A percentile compares a stretch with the other conserved stretches of the same genome.
Conservation (phyloP, 2,113 vertebrate species). For the Stigmatopora nigra region DNA sequence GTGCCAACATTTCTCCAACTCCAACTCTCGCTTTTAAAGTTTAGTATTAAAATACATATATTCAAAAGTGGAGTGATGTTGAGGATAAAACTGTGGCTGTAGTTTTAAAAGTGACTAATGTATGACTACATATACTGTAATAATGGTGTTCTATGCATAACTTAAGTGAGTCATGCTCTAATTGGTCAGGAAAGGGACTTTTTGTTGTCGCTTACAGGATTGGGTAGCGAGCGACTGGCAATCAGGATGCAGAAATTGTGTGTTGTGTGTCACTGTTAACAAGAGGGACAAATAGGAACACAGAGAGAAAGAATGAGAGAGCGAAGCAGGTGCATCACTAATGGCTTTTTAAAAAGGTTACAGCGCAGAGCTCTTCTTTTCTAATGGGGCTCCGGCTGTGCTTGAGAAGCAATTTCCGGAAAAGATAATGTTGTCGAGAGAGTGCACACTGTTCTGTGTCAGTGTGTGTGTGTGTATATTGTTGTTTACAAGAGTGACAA, state of each 20-base stretch:
- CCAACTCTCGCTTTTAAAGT: too few species aligned
- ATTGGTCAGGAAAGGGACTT: conserved; percentile 49
- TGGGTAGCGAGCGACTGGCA: conserved; percentile 37
- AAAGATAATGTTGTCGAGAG: conserved; percentile 67
- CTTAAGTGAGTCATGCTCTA: conserved; percentile 48
- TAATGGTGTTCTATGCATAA: conserved; percentile 44
- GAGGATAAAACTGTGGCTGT: not conserved
- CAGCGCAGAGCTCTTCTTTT: conserved; percentile 66
- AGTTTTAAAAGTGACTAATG: not conserved
- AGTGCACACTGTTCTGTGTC: conserved; percentile 44
- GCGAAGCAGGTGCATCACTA: conserved; percentile 66
- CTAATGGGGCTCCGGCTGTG: conserved; percentile 71
- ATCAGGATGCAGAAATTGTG: conserved; percentile 37
- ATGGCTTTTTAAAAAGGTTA: conserved; percentile 78
- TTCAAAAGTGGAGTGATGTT: too few species aligned
- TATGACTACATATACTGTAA: not conserved
- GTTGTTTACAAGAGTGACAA: conserved; percentile 55
- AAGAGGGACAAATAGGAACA: conserved; percentile 48
- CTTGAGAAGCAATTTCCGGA: conserved; percentile 72
- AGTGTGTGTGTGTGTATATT: conserved; percentile 22
- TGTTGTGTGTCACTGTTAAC: conserved; percentile 55
- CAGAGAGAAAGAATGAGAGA: conserved; percentile 18
- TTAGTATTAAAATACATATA: too few species aligned
- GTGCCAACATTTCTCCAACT: too few species aligned
- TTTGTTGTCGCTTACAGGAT: conserved; percentile 40